Percentiles rank a stretch among this genome's conserved stretches.
phyloP scores from a whole-genome alignment of 1,140 invertebrate species.

The Ericerus pela region DNA sequence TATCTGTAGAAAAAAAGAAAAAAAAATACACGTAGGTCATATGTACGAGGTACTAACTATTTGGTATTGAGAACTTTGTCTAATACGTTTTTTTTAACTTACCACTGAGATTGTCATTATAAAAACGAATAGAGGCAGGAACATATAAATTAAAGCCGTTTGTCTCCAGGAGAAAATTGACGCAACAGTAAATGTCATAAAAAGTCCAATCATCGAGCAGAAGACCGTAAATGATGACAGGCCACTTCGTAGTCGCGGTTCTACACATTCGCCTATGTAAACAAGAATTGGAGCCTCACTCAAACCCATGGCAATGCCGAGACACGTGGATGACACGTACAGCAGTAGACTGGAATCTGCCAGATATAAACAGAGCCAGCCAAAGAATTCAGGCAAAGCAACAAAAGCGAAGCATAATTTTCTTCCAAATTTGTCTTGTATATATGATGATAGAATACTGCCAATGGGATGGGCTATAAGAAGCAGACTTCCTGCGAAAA shows the following conservation, averaged over 20 bases:
- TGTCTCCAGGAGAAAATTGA: slow-evolving; percentile 18
- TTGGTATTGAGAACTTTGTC: neutral
- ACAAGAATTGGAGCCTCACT: slow-evolving; percentile 39
- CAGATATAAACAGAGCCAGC: slow-evolving; percentile 20
- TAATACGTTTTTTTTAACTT: slow-evolving; percentile 14
- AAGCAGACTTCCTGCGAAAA: slow-evolving; percentile 17
- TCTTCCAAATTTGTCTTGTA: slow-evolving; percentile 20
- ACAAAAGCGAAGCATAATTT: slow-evolving; percentile 21
- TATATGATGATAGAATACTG: slow-evolving; percentile 18
- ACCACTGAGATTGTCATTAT: slow-evolving; percentile 16
- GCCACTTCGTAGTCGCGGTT: slow-evolving; percentile 24
- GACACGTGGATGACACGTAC: slow-evolving; percentile 18
- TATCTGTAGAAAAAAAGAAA: slow-evolving; percentile 24
- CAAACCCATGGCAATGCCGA: slow-evolving; percentile 33
- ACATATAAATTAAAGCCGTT: slow-evolving; percentile 18
- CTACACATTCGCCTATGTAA: slow-evolving; percentile 39
- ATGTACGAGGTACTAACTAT: neutral
- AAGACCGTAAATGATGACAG: slow-evolving; percentile 24
- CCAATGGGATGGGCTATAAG: slow-evolving; percentile 20
- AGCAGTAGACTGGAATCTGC: slow-evolving; percentile 14
- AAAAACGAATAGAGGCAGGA: slow-evolving; percentile 19
- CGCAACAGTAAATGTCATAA: slow-evolving; percentile 20
- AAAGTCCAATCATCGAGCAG: slow-evolving; percentile 22
- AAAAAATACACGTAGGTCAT: neutral
- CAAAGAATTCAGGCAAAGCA: slow-evolving; percentile 20